These are phyloP conservation scores for Aldrovandia affinis DNA, from an alignment of 2,797 vertebrate genomes.

Conservation along the genomic window DNA sequence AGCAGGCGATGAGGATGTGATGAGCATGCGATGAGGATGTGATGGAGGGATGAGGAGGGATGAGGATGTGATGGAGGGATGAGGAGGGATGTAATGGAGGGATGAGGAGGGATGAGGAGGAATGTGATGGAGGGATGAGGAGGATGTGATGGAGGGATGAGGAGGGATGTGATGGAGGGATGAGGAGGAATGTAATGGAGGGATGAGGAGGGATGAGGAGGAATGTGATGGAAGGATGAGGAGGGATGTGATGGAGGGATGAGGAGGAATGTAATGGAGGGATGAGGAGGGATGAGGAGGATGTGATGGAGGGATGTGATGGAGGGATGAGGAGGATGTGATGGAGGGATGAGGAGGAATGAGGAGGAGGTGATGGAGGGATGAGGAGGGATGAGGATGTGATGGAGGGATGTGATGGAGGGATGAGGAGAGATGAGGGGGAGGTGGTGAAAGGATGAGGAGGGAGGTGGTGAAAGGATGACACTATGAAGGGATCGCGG, in stretches of 20 bases:
- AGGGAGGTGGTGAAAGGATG: background rate
- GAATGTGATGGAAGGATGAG: background rate
- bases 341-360: background rate
- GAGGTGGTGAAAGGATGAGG: background rate
- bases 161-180: background rate
- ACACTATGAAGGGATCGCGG: too few relatives aligned
- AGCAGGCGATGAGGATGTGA: background rate
- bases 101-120: background rate
- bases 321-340: background rate
- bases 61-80: background rate
- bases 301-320: background rate
- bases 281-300: background rate
- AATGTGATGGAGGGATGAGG: background rate
- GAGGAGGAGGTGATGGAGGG: background rate
- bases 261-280: background rate
- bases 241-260: background rate
- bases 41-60: too few relatives aligned
- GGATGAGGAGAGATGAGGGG: background rate
- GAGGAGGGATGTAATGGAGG: background rate
- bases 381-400: background rate
- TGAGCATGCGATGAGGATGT: background rate
- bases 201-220: background rate
- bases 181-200: background rate
- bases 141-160: background rate
- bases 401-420: background rate